Evolutionary conservation across 2,113 vertebrate species (phyloP).

Genomic region (Herpetotheres cachinnans): DNA sequence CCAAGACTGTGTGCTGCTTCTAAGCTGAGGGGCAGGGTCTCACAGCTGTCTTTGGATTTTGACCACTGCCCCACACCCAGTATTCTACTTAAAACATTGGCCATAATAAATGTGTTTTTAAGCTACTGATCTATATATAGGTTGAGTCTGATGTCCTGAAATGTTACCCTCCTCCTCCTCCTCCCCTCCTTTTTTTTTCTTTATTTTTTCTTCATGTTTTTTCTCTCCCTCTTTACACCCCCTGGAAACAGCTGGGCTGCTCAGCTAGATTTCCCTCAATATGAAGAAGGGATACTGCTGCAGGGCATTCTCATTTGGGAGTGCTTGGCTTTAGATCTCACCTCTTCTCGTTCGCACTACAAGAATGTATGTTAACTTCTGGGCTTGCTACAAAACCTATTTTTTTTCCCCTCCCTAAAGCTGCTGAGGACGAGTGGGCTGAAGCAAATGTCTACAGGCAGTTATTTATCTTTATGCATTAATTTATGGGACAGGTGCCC

Average conservation of each 20-base stretch:
- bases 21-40: not conserved
- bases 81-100: not conserved
- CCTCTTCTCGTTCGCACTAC: not conserved
- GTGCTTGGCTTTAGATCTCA: not conserved
- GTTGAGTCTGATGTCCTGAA: not conserved
- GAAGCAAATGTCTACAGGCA: not conserved
- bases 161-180: not conserved
- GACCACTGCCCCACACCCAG: not conserved
- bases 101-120: not conserved
- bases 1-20: rapidly evolving
- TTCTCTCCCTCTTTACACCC: not conserved
- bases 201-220: not conserved
- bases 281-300: not conserved
- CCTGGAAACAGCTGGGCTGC: not conserved
- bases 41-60: not conserved
- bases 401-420: not conserved
- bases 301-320: not conserved
- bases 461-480: not conserved
- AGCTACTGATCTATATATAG: not conserved
- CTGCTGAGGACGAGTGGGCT: not conserved
- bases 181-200: too few relatives aligned
- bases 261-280: not conserved
- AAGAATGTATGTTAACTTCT: not conserved
- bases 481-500: not conserved
- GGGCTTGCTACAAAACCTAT: not conserved